Base-by-base conservation (phyloP, 2,113 vertebrate genomes). In the Xyrauchen texanus region DNA sequence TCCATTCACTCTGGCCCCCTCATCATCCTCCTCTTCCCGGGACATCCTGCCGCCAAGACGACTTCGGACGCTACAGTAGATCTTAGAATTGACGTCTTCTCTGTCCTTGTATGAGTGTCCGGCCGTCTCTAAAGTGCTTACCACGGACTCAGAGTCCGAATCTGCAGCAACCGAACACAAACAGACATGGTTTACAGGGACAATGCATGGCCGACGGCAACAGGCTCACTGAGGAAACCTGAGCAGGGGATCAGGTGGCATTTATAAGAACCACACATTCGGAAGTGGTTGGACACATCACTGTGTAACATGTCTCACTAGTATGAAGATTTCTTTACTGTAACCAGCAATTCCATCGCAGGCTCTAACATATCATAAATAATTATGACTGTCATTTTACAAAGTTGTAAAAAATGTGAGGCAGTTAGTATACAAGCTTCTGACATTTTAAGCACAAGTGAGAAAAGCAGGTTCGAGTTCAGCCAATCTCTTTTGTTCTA, bases 91-190 rank as follows among this genome's bases (percentile, higher is more conserved):
- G 85, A 87, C 77, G 65, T 88, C 89, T 0, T 90, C 92, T 80
- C 92, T 90, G 67, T 95, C 93, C 63, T 94, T 92, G 68, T 91
- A 86, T 0, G 95, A 96, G 77, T 75, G 90, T 16, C 94, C 93
- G 81, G 94, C 93, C 0, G 95, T 94, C 90, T 98, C 96, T 88
- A 97, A 93, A 82, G 90, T 93, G 85, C 94, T 97, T 92, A 98
- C 88, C 61, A 96, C 97, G 86, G 86, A 86, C 86, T 96, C 95
- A 0, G 96, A 96, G 87, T 94, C 95, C 0, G 97, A 98, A 85
- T 96, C 97, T 99, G 92, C 69, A 88, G 85, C 66, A 88, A 76
- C 90, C 7, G 8, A 77, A 64, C 47, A 77, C 53, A 77, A 87
- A 86, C 85, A 86, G 11, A 74, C 76, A 70, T 34, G 64, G 46